Evolutionary conservation across 2,797 vertebrate genomes (phyloP).

Genomic region (Chrysocyon brachyurus): DNA sequence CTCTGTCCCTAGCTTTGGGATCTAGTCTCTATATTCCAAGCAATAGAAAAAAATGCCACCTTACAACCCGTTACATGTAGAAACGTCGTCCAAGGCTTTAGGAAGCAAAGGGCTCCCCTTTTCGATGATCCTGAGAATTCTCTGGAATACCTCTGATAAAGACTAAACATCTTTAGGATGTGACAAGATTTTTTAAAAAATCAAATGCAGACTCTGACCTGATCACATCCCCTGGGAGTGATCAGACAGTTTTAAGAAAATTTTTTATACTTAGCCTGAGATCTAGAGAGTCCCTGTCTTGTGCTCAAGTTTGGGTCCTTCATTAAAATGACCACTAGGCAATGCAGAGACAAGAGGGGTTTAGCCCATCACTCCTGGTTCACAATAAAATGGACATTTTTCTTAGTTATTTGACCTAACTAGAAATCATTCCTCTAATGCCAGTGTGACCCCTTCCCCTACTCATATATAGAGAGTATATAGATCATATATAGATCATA

Average conservation of each 20-base stretch:
- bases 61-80: not conserved
- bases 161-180: conserved; percentile 36
- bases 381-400: not conserved
- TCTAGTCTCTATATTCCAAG: not conserved
- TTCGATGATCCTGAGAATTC: not conserved
- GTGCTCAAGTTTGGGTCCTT: not conserved
- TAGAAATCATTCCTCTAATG: conserved; percentile 9
- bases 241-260: not conserved
- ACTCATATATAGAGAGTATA: not conserved
- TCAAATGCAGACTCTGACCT: conserved; percentile 7
- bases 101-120: not conserved
- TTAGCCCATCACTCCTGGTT: not conserved
- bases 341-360: not conserved
- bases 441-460: not conserved
- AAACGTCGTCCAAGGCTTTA: not conserved
- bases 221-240: not conserved
- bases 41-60: not conserved
- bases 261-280: conserved; percentile 11
- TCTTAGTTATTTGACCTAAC: not conserved
- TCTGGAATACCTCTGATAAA: not conserved
- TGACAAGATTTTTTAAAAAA: not conserved
- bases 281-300: not conserved
- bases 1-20: not conserved
- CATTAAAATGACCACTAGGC: not conserved
- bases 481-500: not conserved